Evolutionary conservation across 37 sponge, comb jelly and placozoan genomes (phyloP), one percentile per base, ranked within the genome.

Genomic region (Tethya wilhelma): DNA sequence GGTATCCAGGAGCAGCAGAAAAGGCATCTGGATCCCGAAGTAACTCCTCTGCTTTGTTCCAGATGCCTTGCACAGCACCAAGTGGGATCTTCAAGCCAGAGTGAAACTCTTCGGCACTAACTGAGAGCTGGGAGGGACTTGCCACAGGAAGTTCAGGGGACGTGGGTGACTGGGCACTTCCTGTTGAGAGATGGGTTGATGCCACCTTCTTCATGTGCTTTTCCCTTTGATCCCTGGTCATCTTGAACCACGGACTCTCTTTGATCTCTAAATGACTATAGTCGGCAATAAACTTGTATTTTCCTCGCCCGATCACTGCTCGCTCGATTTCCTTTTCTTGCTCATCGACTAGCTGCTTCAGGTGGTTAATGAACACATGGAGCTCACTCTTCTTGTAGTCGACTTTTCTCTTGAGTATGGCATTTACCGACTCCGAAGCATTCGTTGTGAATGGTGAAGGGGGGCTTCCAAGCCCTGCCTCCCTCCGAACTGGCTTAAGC

Each of bases 351-450:
- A 83, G 41, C 41, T 74, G 70, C 31, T 74, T 83, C 56, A 74
- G 29, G 4, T 83, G 30, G 7, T n/a, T 57, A 44, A 74, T 42
- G 38, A 83, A 83, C 28, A 28, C 57, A 29, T 56, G 68, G 4
- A 83, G 67, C 41, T 83, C 75, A 19, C 33, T 75, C 34, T 55
- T 44, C 56, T 83, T 74, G 84, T 83, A 83, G 29, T 83, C 32
- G n/a, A 83, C 68, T 34, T 83, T 74, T 3, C 38, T 25, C 38
- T 77, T 77, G 43, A 77, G 44, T 23, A 77, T n/a, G 2, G 78
- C 64, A 34, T 59, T 77, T 11, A 77, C 37, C 1, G 65, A 43
- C 37, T 77, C 78, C 9, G 45, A 38, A 20, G 64, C 65, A 73
- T 73, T 73, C 2, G 74, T 73, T 20, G 74, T 73, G 39, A 73